phyloP scores from a whole-genome alignment of 2,888 invertebrate species.

The Ectemnius continuus region DNA sequence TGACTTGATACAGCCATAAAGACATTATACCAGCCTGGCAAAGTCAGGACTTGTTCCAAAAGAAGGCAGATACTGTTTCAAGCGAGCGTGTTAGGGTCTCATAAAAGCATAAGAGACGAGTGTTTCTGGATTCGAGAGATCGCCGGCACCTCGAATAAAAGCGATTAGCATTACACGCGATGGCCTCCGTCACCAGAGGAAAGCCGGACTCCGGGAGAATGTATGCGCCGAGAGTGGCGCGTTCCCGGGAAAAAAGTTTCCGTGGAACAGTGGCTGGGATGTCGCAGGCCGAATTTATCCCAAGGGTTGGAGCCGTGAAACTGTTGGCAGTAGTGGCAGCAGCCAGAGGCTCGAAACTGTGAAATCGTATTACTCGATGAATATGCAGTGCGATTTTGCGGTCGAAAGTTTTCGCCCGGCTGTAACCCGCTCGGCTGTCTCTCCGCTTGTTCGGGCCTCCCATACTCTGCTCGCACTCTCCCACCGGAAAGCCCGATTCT shows the following conservation, averaged over 20 bases:
- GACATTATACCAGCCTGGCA: background rate
- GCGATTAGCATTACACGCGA: conserved; percentile 4
- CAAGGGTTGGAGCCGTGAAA: conserved; percentile 62
- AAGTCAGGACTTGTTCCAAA: background rate
- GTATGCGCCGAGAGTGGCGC: conserved; percentile 24
- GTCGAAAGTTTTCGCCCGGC: conserved; percentile 69
- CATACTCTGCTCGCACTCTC: conserved; percentile 24
- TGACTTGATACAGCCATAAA: conserved; percentile 5
- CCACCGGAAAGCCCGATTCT: conserved; percentile 40
- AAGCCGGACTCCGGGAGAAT: conserved; percentile 40
- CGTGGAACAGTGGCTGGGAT: conserved; percentile 28
- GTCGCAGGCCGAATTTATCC: conserved; percentile 60
- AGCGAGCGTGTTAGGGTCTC: background rate
- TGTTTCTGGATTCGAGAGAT: conserved; percentile 14
- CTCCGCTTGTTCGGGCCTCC: conserved; percentile 8
- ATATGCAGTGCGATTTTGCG: conserved; percentile 77
- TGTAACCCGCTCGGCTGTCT: conserved; percentile 52
- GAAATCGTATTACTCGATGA: conserved; percentile 75
- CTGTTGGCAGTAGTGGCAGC: conserved; percentile 26
- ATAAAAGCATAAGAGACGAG: background rate
- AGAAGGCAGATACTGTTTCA: conserved; percentile 10
- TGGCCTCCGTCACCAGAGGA: conserved; percentile 29
- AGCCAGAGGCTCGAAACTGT: conserved; percentile 60
- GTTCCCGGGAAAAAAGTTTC: conserved; percentile 34
- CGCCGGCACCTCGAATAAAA: conserved; percentile 5